phyloP scores from a whole-genome alignment of 2,113 vertebrate species.

The Rhagologus leucostigma region DNA sequence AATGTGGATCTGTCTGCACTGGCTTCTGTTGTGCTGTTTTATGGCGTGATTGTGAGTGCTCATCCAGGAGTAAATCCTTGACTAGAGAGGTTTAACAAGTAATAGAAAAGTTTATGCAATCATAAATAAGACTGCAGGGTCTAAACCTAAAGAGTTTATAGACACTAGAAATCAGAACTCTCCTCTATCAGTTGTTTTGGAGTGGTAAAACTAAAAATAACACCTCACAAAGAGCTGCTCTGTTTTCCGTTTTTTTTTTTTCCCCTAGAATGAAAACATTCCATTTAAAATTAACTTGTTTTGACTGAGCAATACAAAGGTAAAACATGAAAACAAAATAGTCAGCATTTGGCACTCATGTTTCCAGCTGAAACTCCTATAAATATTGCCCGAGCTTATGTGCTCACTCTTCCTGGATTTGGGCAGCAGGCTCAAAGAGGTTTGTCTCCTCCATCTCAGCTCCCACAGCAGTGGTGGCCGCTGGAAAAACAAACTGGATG shows the following conservation, averaged over 20 bases:
- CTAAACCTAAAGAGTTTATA: neutral
- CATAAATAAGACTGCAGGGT: neutral
- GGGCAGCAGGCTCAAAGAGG: neutral
- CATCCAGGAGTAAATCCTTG: neutral
- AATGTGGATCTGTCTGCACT: neutral
- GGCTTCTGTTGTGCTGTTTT: neutral
- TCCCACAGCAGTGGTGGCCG: neutral
- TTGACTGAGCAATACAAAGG: neutral
- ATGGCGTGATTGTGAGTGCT: neutral
- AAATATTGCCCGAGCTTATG: neutral
- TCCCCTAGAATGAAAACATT: neutral
- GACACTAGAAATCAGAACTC: neutral
- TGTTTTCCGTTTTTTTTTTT: neutral
- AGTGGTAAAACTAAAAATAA: neutral
- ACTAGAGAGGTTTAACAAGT: neutral
- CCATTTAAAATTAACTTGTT: slow-evolving; percentile 26
- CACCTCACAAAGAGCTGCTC: neutral
- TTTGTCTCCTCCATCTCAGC: neutral
- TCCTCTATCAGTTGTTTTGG: neutral
- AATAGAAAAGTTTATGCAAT: neutral
- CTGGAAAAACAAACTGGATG: neutral
- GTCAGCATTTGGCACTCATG: neutral
- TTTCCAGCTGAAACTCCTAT: neutral
- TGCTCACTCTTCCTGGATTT: neutral
- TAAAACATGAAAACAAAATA: neutral